A percentile compares a stretch with the other conserved stretches of the same genome.
phyloP scores from a whole-genome alignment of 1,140 invertebrate genomes.

The Macrosteles quadrilineatus region DNA sequence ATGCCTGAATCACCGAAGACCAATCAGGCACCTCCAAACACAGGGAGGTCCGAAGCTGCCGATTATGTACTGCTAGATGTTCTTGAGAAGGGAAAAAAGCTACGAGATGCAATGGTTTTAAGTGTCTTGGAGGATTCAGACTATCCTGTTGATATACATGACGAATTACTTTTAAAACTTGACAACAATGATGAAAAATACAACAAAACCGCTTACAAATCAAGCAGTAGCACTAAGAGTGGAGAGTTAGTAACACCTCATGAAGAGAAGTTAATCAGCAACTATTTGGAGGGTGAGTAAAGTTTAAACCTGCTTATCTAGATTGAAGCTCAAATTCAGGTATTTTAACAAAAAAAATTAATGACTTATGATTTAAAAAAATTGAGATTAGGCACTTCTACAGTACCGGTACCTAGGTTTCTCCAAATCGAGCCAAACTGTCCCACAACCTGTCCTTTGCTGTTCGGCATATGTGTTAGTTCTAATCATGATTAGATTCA shows the following conservation, averaged over 20 bases:
- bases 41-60: neutral
- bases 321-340: too few species aligned
- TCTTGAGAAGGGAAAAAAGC: neutral
- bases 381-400: too few species aligned
- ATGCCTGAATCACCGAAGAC: neutral
- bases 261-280: neutral
- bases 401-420: too few species aligned
- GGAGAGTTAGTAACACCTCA: neutral
- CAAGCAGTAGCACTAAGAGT: neutral
- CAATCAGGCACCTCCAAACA: constrained; percentile 7
- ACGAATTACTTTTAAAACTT: neutral
- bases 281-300: neutral
- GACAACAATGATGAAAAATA: neutral
- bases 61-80: constrained; percentile 4
- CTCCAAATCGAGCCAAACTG: too few species aligned
- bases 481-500: too few species aligned
- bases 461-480: too few species aligned
- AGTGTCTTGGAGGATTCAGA: constrained; percentile 7
- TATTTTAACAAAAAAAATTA: too few species aligned
- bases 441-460: too few species aligned
- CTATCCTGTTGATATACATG: neutral
- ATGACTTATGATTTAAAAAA: too few species aligned
- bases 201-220: neutral
- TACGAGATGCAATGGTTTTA: constrained; percentile 23
- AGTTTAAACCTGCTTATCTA: too few species aligned